Evolutionary conservation across 2,797 vertebrate species (phyloP).

Genomic region (Eurystomus glaucurus): DNA sequence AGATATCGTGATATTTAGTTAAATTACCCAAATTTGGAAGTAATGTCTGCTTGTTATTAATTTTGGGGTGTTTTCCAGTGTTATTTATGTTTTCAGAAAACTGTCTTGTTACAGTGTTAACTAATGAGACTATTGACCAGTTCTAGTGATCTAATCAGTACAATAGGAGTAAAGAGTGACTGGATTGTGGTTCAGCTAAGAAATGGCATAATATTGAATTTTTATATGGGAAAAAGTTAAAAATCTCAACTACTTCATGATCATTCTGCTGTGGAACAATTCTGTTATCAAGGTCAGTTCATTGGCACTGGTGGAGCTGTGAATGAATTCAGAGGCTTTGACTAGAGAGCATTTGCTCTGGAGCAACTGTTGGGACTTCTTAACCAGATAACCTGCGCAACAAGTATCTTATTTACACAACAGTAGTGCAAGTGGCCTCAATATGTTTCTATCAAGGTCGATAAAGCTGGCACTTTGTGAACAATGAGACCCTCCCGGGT

Average conservation of each 20-base stretch:
- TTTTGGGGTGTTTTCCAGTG: not conserved
- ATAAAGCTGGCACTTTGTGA: not conserved
- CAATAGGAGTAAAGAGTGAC: not conserved
- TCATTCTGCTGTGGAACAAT: not conserved
- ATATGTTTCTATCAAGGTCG: rapidly evolving
- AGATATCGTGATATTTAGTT: too few relatives aligned
- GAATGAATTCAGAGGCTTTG: not conserved
- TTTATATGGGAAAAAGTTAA: not conserved
- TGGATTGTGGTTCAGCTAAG: not conserved
- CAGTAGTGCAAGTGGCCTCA: not conserved
- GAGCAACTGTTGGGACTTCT: not conserved
- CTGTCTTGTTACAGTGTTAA: not conserved
- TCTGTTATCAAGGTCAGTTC: not conserved
- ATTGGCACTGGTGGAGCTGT: not conserved
- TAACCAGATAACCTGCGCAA: not conserved
- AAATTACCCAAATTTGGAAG: not conserved
- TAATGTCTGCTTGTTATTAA: not conserved
- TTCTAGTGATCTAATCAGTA: not conserved
- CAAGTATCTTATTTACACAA: not conserved
- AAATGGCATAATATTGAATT: not conserved
- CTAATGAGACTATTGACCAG: not conserved
- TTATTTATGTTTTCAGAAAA: not conserved
- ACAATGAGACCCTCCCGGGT: not conserved
- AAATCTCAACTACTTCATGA: not conserved
- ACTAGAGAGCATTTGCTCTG: not conserved